Base-by-base conservation (phyloP, 2,888 invertebrate genomes). In the Andrena bucephala region DNA sequence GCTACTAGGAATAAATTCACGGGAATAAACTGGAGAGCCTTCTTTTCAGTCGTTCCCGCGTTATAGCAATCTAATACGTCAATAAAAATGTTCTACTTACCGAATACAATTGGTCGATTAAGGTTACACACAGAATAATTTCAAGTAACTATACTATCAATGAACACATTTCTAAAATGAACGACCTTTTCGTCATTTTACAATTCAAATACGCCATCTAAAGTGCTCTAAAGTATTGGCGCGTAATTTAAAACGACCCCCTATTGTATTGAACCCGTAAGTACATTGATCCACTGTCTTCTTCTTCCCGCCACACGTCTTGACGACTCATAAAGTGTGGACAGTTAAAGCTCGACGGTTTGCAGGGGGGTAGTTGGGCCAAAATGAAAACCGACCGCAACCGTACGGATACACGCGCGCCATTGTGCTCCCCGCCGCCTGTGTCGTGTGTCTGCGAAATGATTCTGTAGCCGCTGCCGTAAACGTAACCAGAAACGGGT, bases 401-500 rank as follows among this genome's bases (percentile, higher is more conserved):
- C 74, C 60, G 52, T 87, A 76, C 73, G 75, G 70, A 86, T 73
- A 79, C 74, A 70, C 8, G 33, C 36, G 31, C 33, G 62, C 36
- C 24, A 27, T 68, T 36, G 71, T 48, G 60, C 52, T 31, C 63
- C 66, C 42, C 16, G 4, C 42, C 20, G 33, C 54, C 57, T 27
- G 36, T 57, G n/a, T 6, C 65, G 5, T 48, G 62, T 68, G 77
- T 75, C 70, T 73, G 77, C 78, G 81, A 84, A 83, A 87, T 77
- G 89, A 88, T 88, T 66, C 80, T 70, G 76, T 63, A 80, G 73
- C 73, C 78, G 75, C 48, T 62, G 73, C 75, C 78, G 85, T 83
- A 87, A 88, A 82, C 80, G 87, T 81, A 86, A 87, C 86, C 84
- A 83, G 83, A 78, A 89, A 84, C 76, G 82, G 87, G 86, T 77